A percentile compares a stretch with the other conserved stretches of the same genome.
Evolutionary conservation across 2,888 invertebrate genomes (phyloP).

Genomic region (Bruchidius siliquastri): DNA sequence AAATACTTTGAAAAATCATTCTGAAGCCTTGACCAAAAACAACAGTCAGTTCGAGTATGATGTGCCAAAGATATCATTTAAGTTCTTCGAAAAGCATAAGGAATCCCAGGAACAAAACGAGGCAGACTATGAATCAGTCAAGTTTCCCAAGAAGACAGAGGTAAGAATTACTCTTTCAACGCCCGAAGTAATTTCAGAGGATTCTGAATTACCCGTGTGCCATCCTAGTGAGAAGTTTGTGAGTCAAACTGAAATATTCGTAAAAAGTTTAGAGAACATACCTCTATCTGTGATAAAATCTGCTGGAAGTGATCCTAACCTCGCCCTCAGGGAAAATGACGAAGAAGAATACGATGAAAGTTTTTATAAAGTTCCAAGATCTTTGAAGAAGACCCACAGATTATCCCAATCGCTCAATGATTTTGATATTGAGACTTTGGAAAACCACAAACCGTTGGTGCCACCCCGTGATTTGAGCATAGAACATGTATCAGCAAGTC

Average conservation of each 20-base stretch:
- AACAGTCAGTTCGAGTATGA: conserved; percentile 40
- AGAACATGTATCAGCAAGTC: conserved; percentile 44
- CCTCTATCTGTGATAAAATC: conserved; percentile 33
- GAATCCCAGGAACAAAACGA: conserved; percentile 26
- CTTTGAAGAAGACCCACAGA: conserved; percentile 31
- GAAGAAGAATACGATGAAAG: conserved; percentile 29
- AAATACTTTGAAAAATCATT: conserved; percentile 12
- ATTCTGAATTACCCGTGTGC: conserved; percentile 12
- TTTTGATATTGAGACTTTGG: conserved; percentile 36
- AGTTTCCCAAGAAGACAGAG: conserved; percentile 29
- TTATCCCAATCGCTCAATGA: conserved; percentile 42
- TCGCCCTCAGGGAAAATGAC: conserved; percentile 26
- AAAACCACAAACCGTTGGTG: conserved; percentile 11
- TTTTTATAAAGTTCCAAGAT: conserved; percentile 44
- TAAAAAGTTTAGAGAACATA: conserved; percentile 22
- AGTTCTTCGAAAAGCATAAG: conserved; percentile 39
- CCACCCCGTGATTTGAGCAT: conserved; percentile 39
- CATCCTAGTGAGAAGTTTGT: conserved; percentile 27
- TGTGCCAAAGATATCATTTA: conserved; percentile 46
- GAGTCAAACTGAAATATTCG: conserved; percentile 26
- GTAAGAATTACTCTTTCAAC: conserved; percentile 34
- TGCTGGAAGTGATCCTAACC: conserved; percentile 41
- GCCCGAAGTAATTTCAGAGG: conserved; percentile 17
- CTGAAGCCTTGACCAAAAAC: conserved; percentile 25
- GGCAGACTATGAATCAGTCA: conserved; percentile 6